Evolutionary conservation across 2,888 invertebrate species (phyloP).

Genomic region (Drosophila emarginata): DNA sequence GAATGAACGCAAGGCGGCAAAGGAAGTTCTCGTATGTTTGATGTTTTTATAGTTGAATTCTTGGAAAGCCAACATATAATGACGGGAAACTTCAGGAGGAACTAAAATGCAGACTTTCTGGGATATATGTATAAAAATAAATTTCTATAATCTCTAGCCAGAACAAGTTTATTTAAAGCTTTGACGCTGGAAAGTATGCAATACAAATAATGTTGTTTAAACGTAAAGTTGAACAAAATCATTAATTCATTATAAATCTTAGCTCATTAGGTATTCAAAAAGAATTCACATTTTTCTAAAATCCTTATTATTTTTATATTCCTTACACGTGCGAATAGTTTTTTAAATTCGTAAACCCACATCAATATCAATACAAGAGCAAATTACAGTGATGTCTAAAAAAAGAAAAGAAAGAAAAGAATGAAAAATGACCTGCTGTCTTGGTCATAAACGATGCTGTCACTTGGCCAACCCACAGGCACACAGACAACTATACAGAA

Average conservation of each 20-base stretch:
- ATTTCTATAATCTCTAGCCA: background rate
- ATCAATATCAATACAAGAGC: slow-evolving; percentile 37
- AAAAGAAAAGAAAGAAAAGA: slow-evolving; percentile 49
- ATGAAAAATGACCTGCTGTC: slow-evolving; percentile 71
- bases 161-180: background rate
- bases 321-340: slow-evolving; percentile 73
- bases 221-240: background rate
- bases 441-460: slow-evolving; percentile 67
- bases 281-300: slow-evolving; percentile 48
- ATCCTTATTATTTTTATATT: slow-evolving; percentile 49
- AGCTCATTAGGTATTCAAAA: slow-evolving; percentile 38
- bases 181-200: slow-evolving; percentile 50
- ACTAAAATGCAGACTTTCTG: too few relatives aligned
- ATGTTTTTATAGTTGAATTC: slow-evolving; percentile 26
- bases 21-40: slow-evolving; percentile 20
- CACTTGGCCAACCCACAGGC: slow-evolving; percentile 57
- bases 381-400: slow-evolving; percentile 40
- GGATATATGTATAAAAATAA: too few relatives aligned
- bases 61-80: slow-evolving; percentile 10
- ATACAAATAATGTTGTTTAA: background rate
- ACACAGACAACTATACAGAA: slow-evolving; percentile 23
- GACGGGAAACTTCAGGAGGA: too few relatives aligned
- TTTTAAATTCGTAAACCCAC: slow-evolving; percentile 15
- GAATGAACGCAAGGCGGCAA: background rate
- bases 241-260: background rate